phyloP scores from a whole-genome alignment of 2,888 invertebrate genomes.

The Dolichopus griseipennis region DNA sequence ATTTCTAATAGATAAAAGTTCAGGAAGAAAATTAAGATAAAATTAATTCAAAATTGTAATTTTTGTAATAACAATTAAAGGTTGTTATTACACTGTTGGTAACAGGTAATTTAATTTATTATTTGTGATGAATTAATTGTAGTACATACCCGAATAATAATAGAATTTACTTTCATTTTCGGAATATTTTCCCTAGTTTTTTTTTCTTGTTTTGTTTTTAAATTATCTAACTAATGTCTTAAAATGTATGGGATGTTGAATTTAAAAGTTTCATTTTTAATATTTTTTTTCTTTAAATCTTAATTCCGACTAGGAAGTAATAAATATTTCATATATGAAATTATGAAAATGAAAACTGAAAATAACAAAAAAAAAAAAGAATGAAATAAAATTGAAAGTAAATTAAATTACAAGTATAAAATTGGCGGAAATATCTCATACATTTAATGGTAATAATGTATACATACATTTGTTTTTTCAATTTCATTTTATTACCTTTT shows the following conservation, averaged over 20 bases:
- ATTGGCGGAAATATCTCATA: conserved; percentile 4
- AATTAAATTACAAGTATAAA: conserved; percentile 1
- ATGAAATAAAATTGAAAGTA: not conserved
- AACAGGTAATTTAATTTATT: too few relatives aligned
- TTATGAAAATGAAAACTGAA: not conserved
- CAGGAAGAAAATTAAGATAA: too few relatives aligned
- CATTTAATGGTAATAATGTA: not conserved
- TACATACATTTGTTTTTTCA: too few relatives aligned
- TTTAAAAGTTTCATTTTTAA: not conserved
- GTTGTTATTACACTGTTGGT: too few relatives aligned
- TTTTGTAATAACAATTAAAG: too few relatives aligned
- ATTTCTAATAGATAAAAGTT: too few relatives aligned
- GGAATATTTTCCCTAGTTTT: too few relatives aligned
- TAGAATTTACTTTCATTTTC: not conserved
- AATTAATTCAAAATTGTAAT: too few relatives aligned
- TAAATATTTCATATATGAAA: conserved; percentile 4
- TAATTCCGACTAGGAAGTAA: not conserved
- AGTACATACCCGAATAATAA: too few relatives aligned
- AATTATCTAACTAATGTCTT: not conserved
- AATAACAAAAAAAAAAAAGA: too few relatives aligned
- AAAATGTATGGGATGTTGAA: not conserved
- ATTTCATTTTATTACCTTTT: not conserved
- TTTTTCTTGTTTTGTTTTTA: not conserved
- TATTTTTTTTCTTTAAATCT: not conserved
- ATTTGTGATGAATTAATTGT: too few relatives aligned